A percentile compares a stretch with the other conserved stretches of the same genome.
phyloP scores from a whole-genome alignment of 2,113 vertebrate genomes.

The Notechis scutatus region DNA sequence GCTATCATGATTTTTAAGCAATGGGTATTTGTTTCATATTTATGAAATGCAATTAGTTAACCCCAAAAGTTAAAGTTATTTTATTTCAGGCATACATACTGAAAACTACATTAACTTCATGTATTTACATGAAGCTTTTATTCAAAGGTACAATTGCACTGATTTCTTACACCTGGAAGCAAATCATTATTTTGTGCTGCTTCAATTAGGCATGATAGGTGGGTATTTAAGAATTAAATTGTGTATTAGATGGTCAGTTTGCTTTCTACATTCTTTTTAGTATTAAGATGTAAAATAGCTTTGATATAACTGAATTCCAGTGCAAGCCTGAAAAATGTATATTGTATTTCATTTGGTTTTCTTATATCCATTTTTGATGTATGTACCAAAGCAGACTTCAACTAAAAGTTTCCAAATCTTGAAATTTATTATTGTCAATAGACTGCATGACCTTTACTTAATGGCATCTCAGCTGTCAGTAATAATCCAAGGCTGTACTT shows the following conservation, averaged over 20 bases:
- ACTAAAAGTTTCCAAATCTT: conserved; percentile 74
- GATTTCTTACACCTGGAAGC: conserved; percentile 36
- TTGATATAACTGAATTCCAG: conserved; percentile 40
- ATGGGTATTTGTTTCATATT: conserved; percentile 31
- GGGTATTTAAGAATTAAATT: conserved; percentile 24
- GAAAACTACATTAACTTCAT: conserved; percentile 43
- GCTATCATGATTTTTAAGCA: conserved; percentile 22
- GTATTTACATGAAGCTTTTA: conserved; percentile 38
- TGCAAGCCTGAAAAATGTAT: conserved; percentile 53
- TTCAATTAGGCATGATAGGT: conserved; percentile 23
- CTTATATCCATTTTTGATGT: conserved; percentile 53
- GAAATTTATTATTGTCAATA: conserved; percentile 80
- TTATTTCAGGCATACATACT: neutral
- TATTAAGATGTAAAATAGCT: conserved; percentile 12
- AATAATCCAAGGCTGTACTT: conserved; percentile 78
- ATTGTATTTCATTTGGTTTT: conserved; percentile 42
- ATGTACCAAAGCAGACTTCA: conserved; percentile 58
- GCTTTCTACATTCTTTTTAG: conserved; percentile 42
- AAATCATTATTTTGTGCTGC: conserved; percentile 33
- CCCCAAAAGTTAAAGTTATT: conserved; percentile 6
- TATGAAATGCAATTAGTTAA: conserved; percentile 49
- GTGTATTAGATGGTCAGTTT: conserved; percentile 22
- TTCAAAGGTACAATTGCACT: conserved; percentile 7
- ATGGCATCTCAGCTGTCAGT: conserved; percentile 75
- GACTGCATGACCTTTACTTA: conserved; percentile 76